Evolutionary conservation across 2,797 vertebrate species (phyloP).

Genomic region (Chromobotia macracanthus): DNA sequence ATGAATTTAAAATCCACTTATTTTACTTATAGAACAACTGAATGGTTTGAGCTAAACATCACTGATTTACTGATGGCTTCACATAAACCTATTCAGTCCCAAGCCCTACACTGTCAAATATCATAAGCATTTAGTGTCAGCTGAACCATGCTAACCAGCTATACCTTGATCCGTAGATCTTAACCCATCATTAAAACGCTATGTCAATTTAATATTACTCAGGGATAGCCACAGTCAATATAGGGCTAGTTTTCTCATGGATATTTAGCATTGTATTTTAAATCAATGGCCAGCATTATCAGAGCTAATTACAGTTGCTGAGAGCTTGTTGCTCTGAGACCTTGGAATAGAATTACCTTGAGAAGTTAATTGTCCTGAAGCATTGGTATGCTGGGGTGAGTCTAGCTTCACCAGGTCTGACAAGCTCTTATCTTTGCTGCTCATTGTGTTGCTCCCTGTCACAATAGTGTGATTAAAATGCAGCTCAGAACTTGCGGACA

Average conservation of each 20-base stretch:
- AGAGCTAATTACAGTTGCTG: conserved; percentile 72
- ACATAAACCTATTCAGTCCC: too few relatives aligned
- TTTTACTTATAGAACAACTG: too few relatives aligned
- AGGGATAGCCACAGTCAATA: conserved; percentile 36
- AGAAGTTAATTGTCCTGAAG: conserved; percentile 62
- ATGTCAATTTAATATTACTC: conserved; percentile 24
- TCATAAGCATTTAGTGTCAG: too few relatives aligned
- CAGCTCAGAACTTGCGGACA: conserved; percentile 47
- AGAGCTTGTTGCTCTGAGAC: conserved; percentile 52
- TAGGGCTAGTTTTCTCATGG: conserved; percentile 51
- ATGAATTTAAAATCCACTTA: too few relatives aligned
- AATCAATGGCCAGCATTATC: conserved; percentile 70
- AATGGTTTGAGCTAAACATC: too few relatives aligned
- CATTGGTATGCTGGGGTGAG: conserved; percentile 65
- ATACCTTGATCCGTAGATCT: too few relatives aligned
- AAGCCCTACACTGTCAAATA: too few relatives aligned
- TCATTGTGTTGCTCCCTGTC: conserved; percentile 72
- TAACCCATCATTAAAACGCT: not conserved
- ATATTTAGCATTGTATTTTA: conserved; percentile 54
- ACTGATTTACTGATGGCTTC: too few relatives aligned
- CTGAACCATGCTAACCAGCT: too few relatives aligned
- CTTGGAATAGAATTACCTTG: conserved; percentile 64
- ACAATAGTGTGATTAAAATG: conserved; percentile 69
- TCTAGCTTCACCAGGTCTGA: conserved; percentile 48
- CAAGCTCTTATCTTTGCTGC: conserved; percentile 59